Conservation (phyloP, 2,797 vertebrate genomes). For the Gymnocypris eckloni region DNA sequence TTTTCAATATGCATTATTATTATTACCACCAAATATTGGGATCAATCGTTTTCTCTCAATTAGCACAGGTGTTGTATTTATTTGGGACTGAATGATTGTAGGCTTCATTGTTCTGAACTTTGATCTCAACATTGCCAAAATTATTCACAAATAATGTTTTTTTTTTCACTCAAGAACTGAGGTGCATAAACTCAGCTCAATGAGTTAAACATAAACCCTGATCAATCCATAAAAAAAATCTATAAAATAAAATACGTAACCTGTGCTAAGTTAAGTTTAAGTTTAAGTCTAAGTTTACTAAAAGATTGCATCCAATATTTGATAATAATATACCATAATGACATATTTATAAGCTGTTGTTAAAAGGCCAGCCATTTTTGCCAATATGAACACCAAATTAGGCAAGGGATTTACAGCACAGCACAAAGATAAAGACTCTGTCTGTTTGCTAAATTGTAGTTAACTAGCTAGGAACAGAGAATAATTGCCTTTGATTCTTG, state of each 20-base stretch:
- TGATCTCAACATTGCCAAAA: background rate
- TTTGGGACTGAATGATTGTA: background rate
- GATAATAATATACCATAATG: background rate
- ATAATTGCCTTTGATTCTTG: background rate
- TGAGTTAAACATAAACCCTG: too few relatives aligned
- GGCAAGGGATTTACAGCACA: background rate
- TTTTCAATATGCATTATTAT: background rate
- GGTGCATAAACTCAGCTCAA: background rate
- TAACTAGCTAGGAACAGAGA: background rate
- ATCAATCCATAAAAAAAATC: background rate
- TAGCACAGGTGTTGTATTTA: background rate
- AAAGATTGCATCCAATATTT: background rate
- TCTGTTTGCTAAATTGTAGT: constrained; percentile 10
- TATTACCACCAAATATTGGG: background rate
- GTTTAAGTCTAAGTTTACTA: background rate
- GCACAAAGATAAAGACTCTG: background rate
- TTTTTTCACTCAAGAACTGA: background rate
- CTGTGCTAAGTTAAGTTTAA: background rate
- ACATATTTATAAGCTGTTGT: background rate
- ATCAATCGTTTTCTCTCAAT: background rate
- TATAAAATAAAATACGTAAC: background rate
- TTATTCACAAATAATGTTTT: background rate
- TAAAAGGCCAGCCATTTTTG: background rate
- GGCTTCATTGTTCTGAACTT: background rate
- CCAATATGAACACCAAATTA: background rate